These are phyloP conservation scores for Rafetus swinhoei DNA, from an alignment of 2,113 vertebrate genomes.

Conservation along the genomic window DNA sequence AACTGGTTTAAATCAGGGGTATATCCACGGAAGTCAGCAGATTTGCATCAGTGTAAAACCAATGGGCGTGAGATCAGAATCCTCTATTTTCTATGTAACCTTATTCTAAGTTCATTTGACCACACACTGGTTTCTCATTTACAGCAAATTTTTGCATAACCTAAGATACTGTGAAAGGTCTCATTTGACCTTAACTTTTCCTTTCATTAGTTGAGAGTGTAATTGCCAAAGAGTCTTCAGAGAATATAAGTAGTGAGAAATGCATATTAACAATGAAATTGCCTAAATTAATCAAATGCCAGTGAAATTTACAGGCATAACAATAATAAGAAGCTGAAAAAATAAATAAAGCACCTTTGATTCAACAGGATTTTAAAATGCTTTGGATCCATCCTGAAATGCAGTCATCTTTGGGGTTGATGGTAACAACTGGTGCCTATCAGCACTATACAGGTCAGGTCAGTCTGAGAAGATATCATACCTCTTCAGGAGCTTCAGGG, in stretches of 20 bases:
- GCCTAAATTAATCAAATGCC: not conserved
- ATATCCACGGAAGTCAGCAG: not conserved
- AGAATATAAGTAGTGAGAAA: slow-evolving; percentile 21
- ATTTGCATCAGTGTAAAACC: not conserved
- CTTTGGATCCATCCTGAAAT: not conserved
- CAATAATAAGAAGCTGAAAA: slow-evolving; percentile 9
- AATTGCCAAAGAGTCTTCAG: not conserved
- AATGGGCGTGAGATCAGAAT: not conserved
- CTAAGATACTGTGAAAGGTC: not conserved
- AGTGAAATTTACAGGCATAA: not conserved
- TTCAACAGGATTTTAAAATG: not conserved
- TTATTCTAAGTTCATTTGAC: not conserved
- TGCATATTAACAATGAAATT: not conserved
- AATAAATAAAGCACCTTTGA: not conserved
- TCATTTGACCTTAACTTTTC: not conserved
- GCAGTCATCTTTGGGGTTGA: not conserved
- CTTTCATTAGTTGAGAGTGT: not conserved
- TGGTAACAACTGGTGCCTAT: not conserved
- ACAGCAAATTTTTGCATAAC: not conserved
- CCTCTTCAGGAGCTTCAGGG: not conserved
- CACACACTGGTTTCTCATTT: not conserved
- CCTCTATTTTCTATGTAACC: slow-evolving; percentile 1
- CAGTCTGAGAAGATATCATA: not conserved
- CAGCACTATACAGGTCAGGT: not conserved
- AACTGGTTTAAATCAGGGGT: not conserved